These are phyloP conservation scores for Marronus borbonicus DNA, from an alignment of 2,888 invertebrate species.

Conservation along the genomic window DNA sequence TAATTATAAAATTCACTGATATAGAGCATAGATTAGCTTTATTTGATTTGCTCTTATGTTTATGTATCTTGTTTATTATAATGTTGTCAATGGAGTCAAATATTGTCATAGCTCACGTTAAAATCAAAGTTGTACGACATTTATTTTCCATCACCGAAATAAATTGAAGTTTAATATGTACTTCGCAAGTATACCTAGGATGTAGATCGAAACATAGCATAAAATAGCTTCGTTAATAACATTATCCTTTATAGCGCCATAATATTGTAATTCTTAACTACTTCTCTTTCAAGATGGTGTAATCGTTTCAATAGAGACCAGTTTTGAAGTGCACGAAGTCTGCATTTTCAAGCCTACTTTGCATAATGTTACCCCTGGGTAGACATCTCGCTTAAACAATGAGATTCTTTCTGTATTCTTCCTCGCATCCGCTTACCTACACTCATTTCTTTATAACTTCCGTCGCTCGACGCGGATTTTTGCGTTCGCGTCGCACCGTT, in stretches of 20 bases:
- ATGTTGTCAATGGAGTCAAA: no score
- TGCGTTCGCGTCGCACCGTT: constrained; percentile 63
- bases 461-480: constrained; percentile 61
- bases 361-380: constrained; percentile 68
- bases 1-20: no score
- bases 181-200: constrained; percentile 21
- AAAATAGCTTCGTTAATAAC: constrained; percentile 47
- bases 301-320: constrained; percentile 49
- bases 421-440: constrained; percentile 63
- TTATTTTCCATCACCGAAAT: not conserved
- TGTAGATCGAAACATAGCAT: constrained; percentile 38
- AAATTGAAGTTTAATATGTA: constrained; percentile 27
- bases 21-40: no score
- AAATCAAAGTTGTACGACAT: not conserved
- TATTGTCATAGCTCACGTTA: not conserved
- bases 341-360: constrained; percentile 61
- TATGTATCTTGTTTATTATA: no score
- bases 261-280: constrained; percentile 42
- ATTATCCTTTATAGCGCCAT: constrained; percentile 32
- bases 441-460: constrained; percentile 60
- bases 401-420: constrained; percentile 65
- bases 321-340: constrained; percentile 51
- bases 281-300: constrained; percentile 43
- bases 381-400: constrained; percentile 64
- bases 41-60: no score